Conservation (phyloP, 2,113 vertebrate species). For the Notechis scutatus region DNA sequence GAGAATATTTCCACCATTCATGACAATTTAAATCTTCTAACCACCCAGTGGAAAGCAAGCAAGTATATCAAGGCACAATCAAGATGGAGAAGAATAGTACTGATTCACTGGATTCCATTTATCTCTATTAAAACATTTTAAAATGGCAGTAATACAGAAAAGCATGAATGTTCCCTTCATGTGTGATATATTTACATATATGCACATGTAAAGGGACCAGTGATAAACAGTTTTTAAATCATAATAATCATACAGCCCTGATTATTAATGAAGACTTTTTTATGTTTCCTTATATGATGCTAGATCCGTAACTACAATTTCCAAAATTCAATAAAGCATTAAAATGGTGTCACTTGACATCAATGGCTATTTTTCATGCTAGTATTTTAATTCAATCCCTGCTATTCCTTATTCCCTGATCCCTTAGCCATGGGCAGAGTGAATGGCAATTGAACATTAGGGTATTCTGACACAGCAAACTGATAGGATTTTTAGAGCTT, state of each 20-base stretch:
- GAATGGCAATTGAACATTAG: slow-evolving; percentile 19
- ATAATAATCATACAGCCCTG: background rate
- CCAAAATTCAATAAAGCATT: background rate
- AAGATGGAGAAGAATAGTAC: background rate
- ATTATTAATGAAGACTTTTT: background rate
- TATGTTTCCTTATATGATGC: background rate
- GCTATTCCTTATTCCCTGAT: background rate
- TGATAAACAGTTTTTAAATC: background rate
- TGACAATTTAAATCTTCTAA: background rate
- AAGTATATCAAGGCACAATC: background rate
- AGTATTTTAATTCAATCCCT: background rate
- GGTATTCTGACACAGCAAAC: background rate
- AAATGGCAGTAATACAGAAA: background rate
- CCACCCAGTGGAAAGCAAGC: background rate
- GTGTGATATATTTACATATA: background rate
- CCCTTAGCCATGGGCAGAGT: background rate
- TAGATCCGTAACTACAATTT: background rate
- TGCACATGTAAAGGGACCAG: background rate
- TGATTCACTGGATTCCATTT: background rate
- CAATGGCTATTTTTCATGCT: background rate
- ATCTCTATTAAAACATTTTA: background rate
- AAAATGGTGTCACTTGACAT: background rate
- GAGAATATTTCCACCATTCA: background rate
- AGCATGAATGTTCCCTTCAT: background rate
- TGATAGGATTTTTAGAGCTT: background rate